Percentiles rank a stretch among this genome's conserved stretches.
Conservation (phyloP, 2,113 vertebrate species). For the Pollachius pollachius region DNA sequence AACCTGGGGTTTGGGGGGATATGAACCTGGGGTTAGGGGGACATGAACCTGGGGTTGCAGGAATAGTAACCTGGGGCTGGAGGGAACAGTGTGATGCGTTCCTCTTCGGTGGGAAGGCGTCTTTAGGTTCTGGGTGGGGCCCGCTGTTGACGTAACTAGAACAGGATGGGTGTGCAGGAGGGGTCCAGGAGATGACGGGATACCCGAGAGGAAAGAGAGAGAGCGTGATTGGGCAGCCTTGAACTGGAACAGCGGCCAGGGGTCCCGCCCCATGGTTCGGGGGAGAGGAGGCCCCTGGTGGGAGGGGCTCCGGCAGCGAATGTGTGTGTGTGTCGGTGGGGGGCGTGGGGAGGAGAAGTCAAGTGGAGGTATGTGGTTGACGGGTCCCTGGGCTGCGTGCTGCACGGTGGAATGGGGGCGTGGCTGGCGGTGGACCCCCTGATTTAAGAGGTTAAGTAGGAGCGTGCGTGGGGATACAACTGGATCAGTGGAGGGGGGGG, state of each 20-base stretch:
- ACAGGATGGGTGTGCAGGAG: not conserved
- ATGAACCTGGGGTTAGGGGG: too few relatives aligned
- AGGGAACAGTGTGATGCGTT: too few relatives aligned
- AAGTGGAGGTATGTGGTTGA: not conserved
- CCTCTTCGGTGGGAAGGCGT: too few relatives aligned
- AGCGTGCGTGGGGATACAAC: conserved; percentile 53
- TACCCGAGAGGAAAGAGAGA: not conserved
- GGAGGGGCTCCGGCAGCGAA: too few relatives aligned
- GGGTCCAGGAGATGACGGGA: not conserved
- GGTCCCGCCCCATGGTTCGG: too few relatives aligned
- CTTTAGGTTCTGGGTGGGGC: too few relatives aligned
- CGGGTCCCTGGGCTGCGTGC: not conserved
- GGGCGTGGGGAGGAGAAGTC: conserved; percentile 26
- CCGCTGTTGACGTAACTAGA: too few relatives aligned
- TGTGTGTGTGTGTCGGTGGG: conserved; percentile 35
- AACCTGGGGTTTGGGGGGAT: too few relatives aligned
- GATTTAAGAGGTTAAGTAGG: conserved; percentile 72
- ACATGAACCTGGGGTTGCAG: too few relatives aligned
- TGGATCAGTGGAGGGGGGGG: conserved; percentile 42
- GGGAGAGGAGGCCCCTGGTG: too few relatives aligned
- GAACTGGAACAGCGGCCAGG: too few relatives aligned
- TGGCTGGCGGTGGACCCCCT: conserved; percentile 39
- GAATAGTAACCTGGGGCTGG: too few relatives aligned
- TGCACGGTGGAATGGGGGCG: conserved; percentile 39
- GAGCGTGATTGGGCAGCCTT: not conserved